Evolutionary conservation across 2,888 invertebrate species (phyloP), one percentile per base, ranked within the genome.

Genomic region (Aphodius sticticus): DNA sequence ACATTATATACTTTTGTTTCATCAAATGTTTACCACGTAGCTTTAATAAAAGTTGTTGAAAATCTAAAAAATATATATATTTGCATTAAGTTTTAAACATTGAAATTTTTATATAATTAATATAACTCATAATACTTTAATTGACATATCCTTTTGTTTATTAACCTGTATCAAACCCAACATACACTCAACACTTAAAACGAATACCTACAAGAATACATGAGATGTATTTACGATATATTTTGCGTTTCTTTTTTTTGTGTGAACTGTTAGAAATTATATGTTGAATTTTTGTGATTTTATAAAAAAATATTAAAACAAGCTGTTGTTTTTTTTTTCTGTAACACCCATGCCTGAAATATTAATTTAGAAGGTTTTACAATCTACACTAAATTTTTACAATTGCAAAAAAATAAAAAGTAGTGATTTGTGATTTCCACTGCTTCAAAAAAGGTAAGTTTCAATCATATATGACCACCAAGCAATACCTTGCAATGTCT

Each of bases 201-300:
- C 16, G 12, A 16, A 71, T 26, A 71, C 4, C 35, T 71, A 16
- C 12, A 71, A 26, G 12, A 36, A 35, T 36, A 74, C 74, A 37
- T 35, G n/a, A 74, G 36, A 74, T 74, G 74, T 74, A 74, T 74
- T 74, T 74, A 36, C 35, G 16, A 74, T 26, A 74, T 74, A 74
- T 35, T 74, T 74, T 74, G 35, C 6, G 35, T 74, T 35, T 74
- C 37, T 35, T 74, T 35, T 71, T 71, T 35, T 88, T 87, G 88
- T 88, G 89, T 89, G 88, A 88, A 85, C 87, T 88, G 87, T 88
- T 88, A 88, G 81, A 85, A 82, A 82, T 86, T 87, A 87, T 87
- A 89, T 87, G 89, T 89, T 89, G 88, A 88, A 86, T 88, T 88
- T 53, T 89, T 88, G 88, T 87, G 88, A 88, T 89, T 89, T 89